Base-by-base conservation (phyloP, 2,888 invertebrate genomes). In the Petrolisthes cinctipes region DNA sequence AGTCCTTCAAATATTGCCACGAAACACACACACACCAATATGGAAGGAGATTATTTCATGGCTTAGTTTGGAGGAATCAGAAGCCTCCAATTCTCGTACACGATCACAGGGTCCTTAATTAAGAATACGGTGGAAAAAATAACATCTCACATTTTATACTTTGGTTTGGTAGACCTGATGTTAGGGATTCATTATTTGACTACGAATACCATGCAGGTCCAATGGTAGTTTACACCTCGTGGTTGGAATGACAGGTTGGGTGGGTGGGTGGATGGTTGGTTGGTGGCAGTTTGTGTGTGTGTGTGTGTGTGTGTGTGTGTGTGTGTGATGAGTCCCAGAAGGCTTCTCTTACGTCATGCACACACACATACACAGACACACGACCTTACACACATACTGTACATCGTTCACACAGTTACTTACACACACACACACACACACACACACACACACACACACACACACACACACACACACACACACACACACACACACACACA, bases 301-400 rank as follows among this genome's bases (percentile, higher is more conserved):
- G 61, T 61, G 61, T 61, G 61, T 61, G 61, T 61, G 61, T 61
- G 61, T 61, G 61, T 61, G 61, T 61, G 61, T 61, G 61, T 61
- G 61, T 61, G 61, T 61, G 61, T 61, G 61, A 11, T 37, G 37
- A 37, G 37, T 37, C 37, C 37, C 37, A 37, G 37, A 37, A 37
- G 37, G 37, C 37, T 37, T 37, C 37, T 37, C 37, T 37, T 37
- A 37, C 37, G 37, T 37, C 37, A 37, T 37, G 11, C 61, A 61
- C 61, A 61, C 17, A 61, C 61, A 61, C 14, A 6, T 61, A 61
- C 61, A 61, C 61, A 9, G 9, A 11, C 61, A 61, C 61, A 9
- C 61, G 4, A 61, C 1, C 17, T 17, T 17, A 61, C 61, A 61
- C 61, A 9, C 61, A 61, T 17, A 61, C 61, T 61, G 11, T 17